These are phyloP conservation scores for Strix uralensis DNA, from an alignment of 2,113 vertebrate genomes.

Conservation along the genomic window DNA sequence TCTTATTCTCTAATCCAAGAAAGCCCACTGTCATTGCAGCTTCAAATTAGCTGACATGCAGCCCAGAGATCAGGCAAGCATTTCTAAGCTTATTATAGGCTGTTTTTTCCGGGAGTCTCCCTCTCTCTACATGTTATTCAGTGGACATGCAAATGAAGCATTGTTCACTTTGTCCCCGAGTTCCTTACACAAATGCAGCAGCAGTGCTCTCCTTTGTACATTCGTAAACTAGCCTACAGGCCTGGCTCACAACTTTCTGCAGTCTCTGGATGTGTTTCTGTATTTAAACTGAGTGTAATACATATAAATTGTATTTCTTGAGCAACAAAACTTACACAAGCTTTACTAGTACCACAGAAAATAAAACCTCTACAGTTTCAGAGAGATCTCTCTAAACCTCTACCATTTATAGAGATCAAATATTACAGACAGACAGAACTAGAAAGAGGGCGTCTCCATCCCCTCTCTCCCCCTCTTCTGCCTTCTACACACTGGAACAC, in stretches of 20 bases:
- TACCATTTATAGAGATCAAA: background rate
- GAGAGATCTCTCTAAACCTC: background rate
- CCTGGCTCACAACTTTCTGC: background rate
- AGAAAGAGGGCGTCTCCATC: background rate
- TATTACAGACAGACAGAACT: background rate
- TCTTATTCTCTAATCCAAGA: background rate
- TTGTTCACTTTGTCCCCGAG: background rate
- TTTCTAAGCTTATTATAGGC: slow-evolving; percentile 12
- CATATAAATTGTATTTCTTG: background rate
- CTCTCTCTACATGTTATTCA: background rate
- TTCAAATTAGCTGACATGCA: slow-evolving; percentile 6
- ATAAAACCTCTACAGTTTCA: background rate
- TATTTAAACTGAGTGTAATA: background rate
- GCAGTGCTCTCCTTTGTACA: background rate
- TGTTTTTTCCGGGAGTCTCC: background rate
- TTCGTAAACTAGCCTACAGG: background rate
- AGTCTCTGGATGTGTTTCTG: background rate
- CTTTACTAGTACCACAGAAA: background rate
- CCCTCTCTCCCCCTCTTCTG: background rate
- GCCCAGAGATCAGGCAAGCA: slow-evolving; percentile 12
- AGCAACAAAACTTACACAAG: background rate
- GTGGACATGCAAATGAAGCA: slow-evolving; percentile 24
- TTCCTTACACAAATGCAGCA: background rate
- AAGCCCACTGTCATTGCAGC: background rate
- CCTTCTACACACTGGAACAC: background rate